Percentiles rank a stretch among this genome's conserved stretches.
Evolutionary conservation across 2,888 invertebrate genomes (phyloP).

Genomic region (Halictus ligatus): DNA sequence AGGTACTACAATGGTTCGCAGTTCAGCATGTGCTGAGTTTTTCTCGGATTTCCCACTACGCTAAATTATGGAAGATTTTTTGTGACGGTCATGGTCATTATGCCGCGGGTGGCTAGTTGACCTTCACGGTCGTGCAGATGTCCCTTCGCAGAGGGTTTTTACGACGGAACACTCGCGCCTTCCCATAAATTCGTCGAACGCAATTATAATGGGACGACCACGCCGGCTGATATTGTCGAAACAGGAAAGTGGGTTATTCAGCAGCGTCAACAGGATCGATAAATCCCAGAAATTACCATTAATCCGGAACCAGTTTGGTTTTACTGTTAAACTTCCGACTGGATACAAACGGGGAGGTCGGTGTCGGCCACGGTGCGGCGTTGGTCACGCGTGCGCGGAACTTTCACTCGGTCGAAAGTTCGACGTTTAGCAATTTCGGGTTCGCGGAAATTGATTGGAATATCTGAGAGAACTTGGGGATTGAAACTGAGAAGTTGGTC

Average conservation of each 20-base stretch:
- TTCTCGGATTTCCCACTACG: too few species aligned
- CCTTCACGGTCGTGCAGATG: too few species aligned
- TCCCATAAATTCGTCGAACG: not conserved
- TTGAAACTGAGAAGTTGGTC: constrained; percentile 39
- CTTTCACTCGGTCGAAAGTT: constrained; percentile 44
- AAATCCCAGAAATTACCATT: constrained; percentile 13
- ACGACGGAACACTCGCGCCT: too few species aligned
- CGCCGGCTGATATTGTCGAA: not conserved
- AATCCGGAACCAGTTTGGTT: constrained; percentile 44
- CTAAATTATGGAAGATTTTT: too few species aligned
- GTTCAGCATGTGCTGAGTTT: too few species aligned
- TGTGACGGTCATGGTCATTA: too few species aligned
- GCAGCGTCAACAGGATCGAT: not conserved
- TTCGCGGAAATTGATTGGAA: constrained; percentile 56
- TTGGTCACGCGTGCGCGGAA: constrained; percentile 18
- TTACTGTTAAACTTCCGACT: constrained; percentile 19
- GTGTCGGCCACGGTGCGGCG: not conserved
- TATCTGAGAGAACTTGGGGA: constrained; percentile 34
- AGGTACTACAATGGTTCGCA: too few species aligned
- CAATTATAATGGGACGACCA: not conserved
- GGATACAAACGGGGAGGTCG: not conserved
- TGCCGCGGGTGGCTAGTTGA: too few species aligned
- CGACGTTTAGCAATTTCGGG: constrained; percentile 47
- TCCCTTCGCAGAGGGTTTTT: too few species aligned
- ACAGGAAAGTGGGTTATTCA: not conserved